Evolutionary conservation across 2,888 invertebrate genomes (phyloP).

Genomic region (Nebria brevicollis): DNA sequence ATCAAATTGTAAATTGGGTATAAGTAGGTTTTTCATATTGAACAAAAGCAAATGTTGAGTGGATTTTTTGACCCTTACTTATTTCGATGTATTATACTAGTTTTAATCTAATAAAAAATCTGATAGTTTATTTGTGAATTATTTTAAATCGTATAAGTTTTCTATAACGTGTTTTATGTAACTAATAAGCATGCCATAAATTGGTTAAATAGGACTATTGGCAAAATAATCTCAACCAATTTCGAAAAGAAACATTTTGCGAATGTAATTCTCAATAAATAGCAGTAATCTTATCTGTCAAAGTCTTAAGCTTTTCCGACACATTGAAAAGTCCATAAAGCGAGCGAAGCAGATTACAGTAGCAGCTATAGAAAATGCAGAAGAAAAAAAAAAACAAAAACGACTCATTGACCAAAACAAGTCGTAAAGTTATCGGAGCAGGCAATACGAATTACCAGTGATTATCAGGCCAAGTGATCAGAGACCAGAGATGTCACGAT

Average conservation of each 20-base stretch:
- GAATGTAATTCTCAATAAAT: background rate
- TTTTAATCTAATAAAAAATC: too few species aligned
- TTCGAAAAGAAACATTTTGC: background rate
- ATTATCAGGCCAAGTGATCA: conserved; percentile 39
- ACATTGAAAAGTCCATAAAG: background rate
- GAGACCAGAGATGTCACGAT: conserved; percentile 32
- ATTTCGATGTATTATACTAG: too few species aligned
- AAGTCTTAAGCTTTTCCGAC: background rate
- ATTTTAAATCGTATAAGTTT: too few species aligned
- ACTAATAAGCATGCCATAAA: too few species aligned
- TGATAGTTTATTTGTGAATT: too few species aligned
- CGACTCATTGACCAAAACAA: conserved; percentile 17
- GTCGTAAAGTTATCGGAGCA: conserved; percentile 35
- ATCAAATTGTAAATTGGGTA: too few species aligned
- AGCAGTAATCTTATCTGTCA: background rate
- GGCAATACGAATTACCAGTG: conserved; percentile 20
- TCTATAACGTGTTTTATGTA: too few species aligned
- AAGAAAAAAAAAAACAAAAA: conserved; percentile 9
- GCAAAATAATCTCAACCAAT: background rate
- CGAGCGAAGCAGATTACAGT: background rate
- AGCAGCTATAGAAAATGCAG: background rate
- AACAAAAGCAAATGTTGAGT: too few species aligned
- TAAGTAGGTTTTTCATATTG: too few species aligned
- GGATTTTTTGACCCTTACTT: too few species aligned
- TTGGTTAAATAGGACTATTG: background rate